Conservation (phyloP, 1,140 invertebrate species). For the Lepidurus packardi region DNA sequence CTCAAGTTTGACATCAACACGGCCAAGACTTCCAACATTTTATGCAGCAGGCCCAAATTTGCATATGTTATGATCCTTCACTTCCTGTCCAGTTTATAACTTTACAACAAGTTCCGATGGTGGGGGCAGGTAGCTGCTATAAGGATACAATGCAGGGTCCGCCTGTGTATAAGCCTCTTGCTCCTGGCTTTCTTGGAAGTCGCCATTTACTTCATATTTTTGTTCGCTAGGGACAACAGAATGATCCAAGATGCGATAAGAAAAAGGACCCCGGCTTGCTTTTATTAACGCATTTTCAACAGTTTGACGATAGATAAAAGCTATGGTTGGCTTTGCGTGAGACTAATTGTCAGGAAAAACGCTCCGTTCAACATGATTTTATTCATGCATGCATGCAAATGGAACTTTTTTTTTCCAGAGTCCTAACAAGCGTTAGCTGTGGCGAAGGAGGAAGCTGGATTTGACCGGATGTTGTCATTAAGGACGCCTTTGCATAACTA, state of each 20-base stretch:
- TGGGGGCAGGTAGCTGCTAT: too few species aligned
- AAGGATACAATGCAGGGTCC: too few species aligned
- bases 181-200: too few species aligned
- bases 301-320: background rate
- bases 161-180: too few species aligned
- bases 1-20: background rate
- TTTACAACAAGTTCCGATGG: too few species aligned
- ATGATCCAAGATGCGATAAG: too few species aligned
- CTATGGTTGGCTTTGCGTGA: background rate
- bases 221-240: too few species aligned
- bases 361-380: background rate
- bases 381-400: conserved; percentile 16
- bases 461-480: conserved; percentile 14
- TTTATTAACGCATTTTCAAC: background rate
- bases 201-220: too few species aligned
- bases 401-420: background rate
- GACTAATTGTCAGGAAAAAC: conserved; percentile 22
- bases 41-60: background rate
- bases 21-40: too few species aligned
- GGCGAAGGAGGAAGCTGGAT: background rate
- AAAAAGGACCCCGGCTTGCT: background rate
- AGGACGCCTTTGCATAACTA: background rate
- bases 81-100: background rate
- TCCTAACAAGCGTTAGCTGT: too few species aligned
- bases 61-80: background rate